These are phyloP conservation scores for Perca fluviatilis DNA, from an alignment of 2,113 vertebrate genomes.

Conservation along the genomic window DNA sequence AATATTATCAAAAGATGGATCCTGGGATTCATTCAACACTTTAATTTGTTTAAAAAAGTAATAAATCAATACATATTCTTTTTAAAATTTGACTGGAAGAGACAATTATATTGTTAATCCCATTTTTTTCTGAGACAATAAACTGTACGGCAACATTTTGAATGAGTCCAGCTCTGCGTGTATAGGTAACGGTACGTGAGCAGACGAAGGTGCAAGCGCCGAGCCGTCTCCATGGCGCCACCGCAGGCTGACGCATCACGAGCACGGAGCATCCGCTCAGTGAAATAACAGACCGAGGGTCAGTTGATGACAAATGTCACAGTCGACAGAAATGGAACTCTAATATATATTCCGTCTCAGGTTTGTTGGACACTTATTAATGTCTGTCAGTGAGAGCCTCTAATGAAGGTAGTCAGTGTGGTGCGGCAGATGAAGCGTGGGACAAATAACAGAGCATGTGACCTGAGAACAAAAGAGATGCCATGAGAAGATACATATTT, in stretches of 20 bases:
- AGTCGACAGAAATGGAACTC: constrained; percentile 76
- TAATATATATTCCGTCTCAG: constrained; percentile 80
- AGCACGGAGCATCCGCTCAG: constrained; percentile 43
- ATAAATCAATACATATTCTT: too few species aligned
- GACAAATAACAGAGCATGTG: constrained; percentile 70
- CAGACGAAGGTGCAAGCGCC: constrained; percentile 1
- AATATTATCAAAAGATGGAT: too few species aligned
- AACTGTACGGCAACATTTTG: too few species aligned
- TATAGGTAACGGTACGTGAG: not conserved
- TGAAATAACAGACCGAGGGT: constrained; percentile 72
- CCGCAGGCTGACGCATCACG: constrained; percentile 49
- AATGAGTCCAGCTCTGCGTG: too few species aligned
- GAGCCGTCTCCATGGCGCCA: not conserved
- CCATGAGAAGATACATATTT: constrained; percentile 60
- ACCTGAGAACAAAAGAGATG: constrained; percentile 70
- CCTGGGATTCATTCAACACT: too few species aligned
- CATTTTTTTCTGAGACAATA: too few species aligned
- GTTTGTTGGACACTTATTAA: constrained; percentile 77
- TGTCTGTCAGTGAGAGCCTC: constrained; percentile 72
- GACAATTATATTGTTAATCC: too few species aligned
- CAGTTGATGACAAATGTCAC: constrained; percentile 77
- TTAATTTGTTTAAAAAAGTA: too few species aligned
- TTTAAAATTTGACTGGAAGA: too few species aligned
- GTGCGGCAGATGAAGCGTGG: constrained; percentile 61
- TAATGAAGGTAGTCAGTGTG: constrained; percentile 76